Percentiles rank a stretch among this genome's conserved stretches.
Conservation (phyloP, 2,888 invertebrate species). For the Stenolophus ochropezus region DNA sequence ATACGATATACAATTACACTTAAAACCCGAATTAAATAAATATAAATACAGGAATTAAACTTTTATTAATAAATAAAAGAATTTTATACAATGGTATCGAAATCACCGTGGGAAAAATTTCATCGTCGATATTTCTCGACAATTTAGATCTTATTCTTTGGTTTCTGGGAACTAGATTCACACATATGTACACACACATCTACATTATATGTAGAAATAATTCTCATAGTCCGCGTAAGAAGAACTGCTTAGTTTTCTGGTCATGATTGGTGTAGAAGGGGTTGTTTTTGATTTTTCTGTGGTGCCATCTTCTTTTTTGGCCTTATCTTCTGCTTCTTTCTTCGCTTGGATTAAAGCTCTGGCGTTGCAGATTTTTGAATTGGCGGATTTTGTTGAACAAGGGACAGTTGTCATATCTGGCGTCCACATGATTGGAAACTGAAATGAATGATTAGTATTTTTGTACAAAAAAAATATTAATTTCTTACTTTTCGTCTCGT, state of each 20-base stretch:
- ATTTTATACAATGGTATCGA: slow-evolving; percentile 31
- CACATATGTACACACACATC: slow-evolving; percentile 21
- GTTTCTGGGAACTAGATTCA: slow-evolving; percentile 38
- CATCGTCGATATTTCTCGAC: not conserved
- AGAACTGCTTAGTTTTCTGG: slow-evolving; percentile 67
- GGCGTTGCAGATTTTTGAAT: slow-evolving; percentile 66
- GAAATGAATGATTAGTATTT: slow-evolving; percentile 39
- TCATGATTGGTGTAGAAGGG: slow-evolving; percentile 69
- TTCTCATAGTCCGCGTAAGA: slow-evolving; percentile 80
- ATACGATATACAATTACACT: slow-evolving; percentile 6
- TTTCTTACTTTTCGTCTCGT: slow-evolving; percentile 72
- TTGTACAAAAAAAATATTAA: not conserved
- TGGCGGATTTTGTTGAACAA: slow-evolving; percentile 67
- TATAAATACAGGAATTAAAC: slow-evolving; percentile 20
- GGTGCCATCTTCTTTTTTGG: slow-evolving; percentile 59
- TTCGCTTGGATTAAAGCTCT: slow-evolving; percentile 68
- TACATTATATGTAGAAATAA: slow-evolving; percentile 78
- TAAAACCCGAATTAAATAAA: slow-evolving; percentile 35
- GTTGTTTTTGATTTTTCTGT: slow-evolving; percentile 26
- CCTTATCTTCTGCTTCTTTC: slow-evolving; percentile 67
- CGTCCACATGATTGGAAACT: slow-evolving; percentile 76
- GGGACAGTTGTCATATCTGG: slow-evolving; percentile 74
- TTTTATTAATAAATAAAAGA: slow-evolving; percentile 1
- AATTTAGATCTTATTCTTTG: slow-evolving; percentile 22
- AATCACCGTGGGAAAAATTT: slow-evolving; percentile 1